phyloP scores from a whole-genome alignment of 2,888 invertebrate genomes.

The Polia nebulosa region DNA sequence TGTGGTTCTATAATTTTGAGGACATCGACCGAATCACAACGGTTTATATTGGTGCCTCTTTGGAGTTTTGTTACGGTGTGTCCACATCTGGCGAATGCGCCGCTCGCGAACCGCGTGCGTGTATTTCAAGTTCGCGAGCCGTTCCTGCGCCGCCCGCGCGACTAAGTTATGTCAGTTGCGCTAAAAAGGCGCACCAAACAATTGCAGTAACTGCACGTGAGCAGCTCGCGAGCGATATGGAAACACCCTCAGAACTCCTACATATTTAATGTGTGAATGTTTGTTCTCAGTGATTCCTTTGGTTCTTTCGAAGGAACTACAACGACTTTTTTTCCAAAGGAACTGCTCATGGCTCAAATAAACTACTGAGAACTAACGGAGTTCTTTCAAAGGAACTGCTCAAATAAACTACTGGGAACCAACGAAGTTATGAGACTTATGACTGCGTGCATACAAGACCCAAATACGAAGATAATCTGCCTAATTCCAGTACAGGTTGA shows the following conservation, averaged over 20 bases:
- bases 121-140: too few species aligned
- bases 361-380: neutral
- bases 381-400: neutral
- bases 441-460: neutral
- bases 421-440: neutral
- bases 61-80: neutral
- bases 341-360: too few species aligned
- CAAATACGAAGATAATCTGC: neutral
- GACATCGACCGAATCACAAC: constrained; percentile 34
- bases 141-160: too few species aligned
- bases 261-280: neutral
- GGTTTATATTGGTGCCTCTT: neutral
- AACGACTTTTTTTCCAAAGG: too few species aligned
- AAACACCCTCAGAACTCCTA: too few species aligned
- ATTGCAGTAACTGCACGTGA: too few species aligned
- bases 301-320: neutral
- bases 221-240: too few species aligned
- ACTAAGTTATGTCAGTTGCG: too few species aligned
- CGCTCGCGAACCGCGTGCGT: too few species aligned
- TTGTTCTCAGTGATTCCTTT: neutral
- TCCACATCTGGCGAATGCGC: too few species aligned
- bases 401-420: neutral
- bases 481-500: neutral
- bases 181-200: too few species aligned
- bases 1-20: constrained; percentile 24